phyloP scores from a whole-genome alignment of 2,888 invertebrate species.

The Agrotis exclamationis region DNA sequence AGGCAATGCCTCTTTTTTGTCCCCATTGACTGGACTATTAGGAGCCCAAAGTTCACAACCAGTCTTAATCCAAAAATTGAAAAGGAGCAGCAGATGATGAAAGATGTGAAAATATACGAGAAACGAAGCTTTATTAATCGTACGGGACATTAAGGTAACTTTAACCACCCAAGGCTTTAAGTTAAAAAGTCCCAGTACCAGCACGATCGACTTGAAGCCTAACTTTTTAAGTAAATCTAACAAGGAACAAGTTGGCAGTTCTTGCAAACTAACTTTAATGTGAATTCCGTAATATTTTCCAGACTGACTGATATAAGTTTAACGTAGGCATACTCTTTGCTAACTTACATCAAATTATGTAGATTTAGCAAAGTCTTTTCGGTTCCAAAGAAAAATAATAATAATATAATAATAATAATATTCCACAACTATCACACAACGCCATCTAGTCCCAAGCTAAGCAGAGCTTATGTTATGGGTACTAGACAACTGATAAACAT shows the following conservation, averaged over 20 bases:
- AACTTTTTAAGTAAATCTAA: conserved; percentile 44
- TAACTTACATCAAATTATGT: not conserved
- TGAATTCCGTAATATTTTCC: conserved; percentile 17
- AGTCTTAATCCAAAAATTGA: no score
- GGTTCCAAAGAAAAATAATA: conserved; percentile 1
- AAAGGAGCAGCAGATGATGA: no score
- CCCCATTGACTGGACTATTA: no score
- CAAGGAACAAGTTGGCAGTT: conserved; percentile 29
- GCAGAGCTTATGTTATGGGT: no score
- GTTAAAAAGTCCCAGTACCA: conserved; percentile 20
- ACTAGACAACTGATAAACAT: no score
- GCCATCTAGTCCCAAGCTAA: no score
- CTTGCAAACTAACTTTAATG: conserved; percentile 30
- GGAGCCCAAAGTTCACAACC: no score
- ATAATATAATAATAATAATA: no score
- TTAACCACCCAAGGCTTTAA: conserved; percentile 12
- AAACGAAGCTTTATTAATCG: not conserved
- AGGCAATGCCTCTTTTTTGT: no score
- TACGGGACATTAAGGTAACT: conserved; percentile 1
- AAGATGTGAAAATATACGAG: not conserved
- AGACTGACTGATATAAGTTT: conserved; percentile 16
- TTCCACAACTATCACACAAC: no score
- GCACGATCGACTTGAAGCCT: conserved; percentile 26
- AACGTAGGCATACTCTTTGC: not conserved
- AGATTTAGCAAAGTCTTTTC: not conserved